Evolutionary conservation across 1,140 invertebrate genomes (phyloP).

Genomic region (Drosophila serrata): DNA sequence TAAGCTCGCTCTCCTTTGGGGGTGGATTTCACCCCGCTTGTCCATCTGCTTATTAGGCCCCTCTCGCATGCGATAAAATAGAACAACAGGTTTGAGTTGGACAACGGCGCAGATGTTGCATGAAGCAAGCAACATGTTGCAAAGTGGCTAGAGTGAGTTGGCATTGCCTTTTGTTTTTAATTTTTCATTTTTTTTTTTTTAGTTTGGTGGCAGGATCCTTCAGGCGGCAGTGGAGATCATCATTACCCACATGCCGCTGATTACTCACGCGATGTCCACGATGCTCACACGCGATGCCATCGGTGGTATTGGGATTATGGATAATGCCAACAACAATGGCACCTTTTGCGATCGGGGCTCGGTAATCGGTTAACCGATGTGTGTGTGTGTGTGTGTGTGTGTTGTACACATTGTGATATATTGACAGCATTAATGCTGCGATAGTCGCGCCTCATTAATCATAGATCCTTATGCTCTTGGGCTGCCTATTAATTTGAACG

Average conservation of each 20-base stretch:
- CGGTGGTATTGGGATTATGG: conserved; percentile 11
- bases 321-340: conserved; percentile 17
- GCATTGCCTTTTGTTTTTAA: conserved; percentile 40
- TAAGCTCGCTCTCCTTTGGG: conserved; percentile 5
- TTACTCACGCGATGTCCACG: conserved; percentile 61
- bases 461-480: conserved; percentile 62
- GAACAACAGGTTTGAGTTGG: conserved; percentile 72
- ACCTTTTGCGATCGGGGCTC: conserved; percentile 21
- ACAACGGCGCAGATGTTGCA: conserved; percentile 40
- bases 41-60: no score
- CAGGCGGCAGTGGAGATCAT: conserved; percentile 37
- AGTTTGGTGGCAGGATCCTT: conserved; percentile 56
- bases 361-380: conserved; percentile 58
- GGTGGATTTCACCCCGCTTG: conserved; percentile 38
- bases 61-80: conserved; percentile 68
- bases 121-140: conserved; percentile 65
- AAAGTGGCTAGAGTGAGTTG: conserved; percentile 34
- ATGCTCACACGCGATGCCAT: conserved; percentile 46
- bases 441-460: conserved; percentile 74
- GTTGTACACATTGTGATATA: conserved; percentile 66
- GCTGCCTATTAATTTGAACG: conserved; percentile 66
- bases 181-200: background rate
- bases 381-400: conserved; percentile 61
- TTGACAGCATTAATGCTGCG: conserved; percentile 74
- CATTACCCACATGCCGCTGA: conserved; percentile 50